Evolutionary conservation across 2,888 invertebrate species (phyloP).

Genomic region (Eremobia ochroleuca): DNA sequence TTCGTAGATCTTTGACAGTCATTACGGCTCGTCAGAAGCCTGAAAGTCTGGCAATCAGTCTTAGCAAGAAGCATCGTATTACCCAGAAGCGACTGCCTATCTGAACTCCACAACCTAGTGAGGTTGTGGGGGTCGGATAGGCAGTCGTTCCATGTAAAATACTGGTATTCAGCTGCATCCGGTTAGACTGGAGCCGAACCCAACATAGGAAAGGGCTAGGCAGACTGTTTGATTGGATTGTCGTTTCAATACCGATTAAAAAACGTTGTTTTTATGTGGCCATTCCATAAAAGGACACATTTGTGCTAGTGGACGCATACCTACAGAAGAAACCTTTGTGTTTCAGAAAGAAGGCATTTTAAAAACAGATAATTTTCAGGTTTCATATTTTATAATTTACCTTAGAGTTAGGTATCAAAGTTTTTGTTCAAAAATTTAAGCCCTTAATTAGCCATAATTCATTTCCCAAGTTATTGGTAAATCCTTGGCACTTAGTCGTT

Average conservation of each 20-base stretch:
- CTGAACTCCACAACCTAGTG: no score
- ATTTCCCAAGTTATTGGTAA: conserved; percentile 54
- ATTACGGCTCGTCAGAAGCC: not conserved
- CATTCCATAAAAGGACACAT: not conserved
- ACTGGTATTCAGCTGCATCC: not conserved
- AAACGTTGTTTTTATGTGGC: not conserved
- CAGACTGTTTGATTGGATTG: no score
- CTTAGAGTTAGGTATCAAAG: not conserved
- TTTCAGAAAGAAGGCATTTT: not conserved
- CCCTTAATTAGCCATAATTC: conserved; percentile 53
- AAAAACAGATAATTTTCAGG: not conserved
- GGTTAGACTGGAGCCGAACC: not conserved
- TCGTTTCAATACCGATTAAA: no score
- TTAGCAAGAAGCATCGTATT: no score
- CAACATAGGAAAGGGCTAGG: not conserved
- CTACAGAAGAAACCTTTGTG: no score
- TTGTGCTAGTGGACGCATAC: not conserved
- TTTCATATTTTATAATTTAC: not conserved
- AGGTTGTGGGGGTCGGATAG: no score
- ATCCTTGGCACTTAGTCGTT: conserved; percentile 41
- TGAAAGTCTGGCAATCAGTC: not conserved
- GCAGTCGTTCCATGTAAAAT: not conserved
- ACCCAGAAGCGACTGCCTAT: no score
- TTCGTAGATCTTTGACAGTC: not conserved
- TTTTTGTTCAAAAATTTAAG: conserved; percentile 12